Percentiles rank a stretch among this genome's conserved stretches.
Conservation (phyloP, 2,888 invertebrate genomes). For the Blomia tropicalis region DNA sequence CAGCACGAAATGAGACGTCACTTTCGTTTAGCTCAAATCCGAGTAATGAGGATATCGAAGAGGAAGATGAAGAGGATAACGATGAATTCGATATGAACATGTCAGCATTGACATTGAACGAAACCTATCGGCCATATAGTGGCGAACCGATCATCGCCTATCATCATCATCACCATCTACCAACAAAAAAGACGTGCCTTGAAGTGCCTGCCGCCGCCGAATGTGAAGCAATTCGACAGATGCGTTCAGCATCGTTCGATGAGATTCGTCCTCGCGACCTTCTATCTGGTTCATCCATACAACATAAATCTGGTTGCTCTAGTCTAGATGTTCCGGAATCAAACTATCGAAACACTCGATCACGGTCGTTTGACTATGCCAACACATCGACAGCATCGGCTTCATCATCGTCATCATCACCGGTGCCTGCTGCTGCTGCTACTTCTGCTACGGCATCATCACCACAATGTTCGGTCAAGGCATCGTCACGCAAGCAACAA, state of each 20-base stretch:
- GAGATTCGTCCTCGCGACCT: constrained; percentile 16
- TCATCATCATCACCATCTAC: neutral
- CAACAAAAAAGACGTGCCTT: constrained; percentile 13
- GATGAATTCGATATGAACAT: constrained; percentile 11
- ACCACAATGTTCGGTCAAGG: no score
- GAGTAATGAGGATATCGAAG: constrained; percentile 10
- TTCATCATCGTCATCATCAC: neutral
- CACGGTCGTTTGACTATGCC: constrained; percentile 20
- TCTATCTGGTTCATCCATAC: neutral
- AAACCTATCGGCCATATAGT: neutral
- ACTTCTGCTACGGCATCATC: neutral
- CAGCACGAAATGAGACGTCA: constrained; percentile 2
- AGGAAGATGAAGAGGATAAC: neutral
- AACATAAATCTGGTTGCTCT: neutral
- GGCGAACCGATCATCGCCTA: neutral
- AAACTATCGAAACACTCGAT: constrained; percentile 7
- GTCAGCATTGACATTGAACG: constrained; percentile 1
- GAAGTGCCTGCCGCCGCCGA: neutral
- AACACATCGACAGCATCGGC: neutral
- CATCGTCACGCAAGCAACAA: constrained; percentile 1
- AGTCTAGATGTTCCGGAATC: constrained; percentile 18
- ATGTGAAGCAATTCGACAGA: constrained; percentile 3
- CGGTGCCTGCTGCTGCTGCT: neutral
- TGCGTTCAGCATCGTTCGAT: constrained; percentile 22
- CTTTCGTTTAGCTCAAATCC: constrained; percentile 1